Evolutionary conservation across 2,113 vertebrate species (phyloP), one percentile per base, ranked within the genome.

Genomic region (Tringa solitaria): DNA sequence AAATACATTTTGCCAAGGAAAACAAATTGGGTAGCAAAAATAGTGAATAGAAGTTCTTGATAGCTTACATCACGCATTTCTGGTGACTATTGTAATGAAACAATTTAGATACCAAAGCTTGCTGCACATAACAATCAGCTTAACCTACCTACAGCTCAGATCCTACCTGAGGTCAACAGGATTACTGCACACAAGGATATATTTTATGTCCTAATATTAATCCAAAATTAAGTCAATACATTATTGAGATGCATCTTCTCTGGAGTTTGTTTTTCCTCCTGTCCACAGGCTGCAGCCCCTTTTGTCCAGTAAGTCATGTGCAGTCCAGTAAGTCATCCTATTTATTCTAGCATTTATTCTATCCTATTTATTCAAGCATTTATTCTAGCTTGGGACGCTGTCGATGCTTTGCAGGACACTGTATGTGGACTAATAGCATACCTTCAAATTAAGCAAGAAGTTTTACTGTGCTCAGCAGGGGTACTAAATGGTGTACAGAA

Each of bases 1-100:
- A 56, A 91, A 79, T 14, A 78, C 24, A 43, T 61, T 87, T 87
- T 80, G 57, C 57, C 83, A 90, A 93, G 69, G 53, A 70, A 95
- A 95, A 90, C 21, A 87, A n/a, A 88, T 1, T 35, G 33, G 37
- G 76, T 1, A 41, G 68, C n/a, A 87, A 78, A 94, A 95, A 68
- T 9, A 86, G 76, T 18, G 33, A 33, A 4, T 18, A 33, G 30
- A 77, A 76, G 72, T 75, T 84, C 83, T 87, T 37, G 18, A 39
- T 10, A 68, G 76, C 48, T 90, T 59, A 51, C 20, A 76, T 43
- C 70, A 84, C 77, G 30, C 7, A 12, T 56, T 80, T 61, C 87
- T 90, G 75, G 27, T 61, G 5, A 35, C 43, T 33, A 35, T 6
- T 67, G 61, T 48, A 69, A 87, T 8, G 27, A 50, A 94, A 87